Evolutionary conservation across 1,140 invertebrate genomes (phyloP), one percentile per base, ranked within the genome.

Genomic region (Popillia japonica): DNA sequence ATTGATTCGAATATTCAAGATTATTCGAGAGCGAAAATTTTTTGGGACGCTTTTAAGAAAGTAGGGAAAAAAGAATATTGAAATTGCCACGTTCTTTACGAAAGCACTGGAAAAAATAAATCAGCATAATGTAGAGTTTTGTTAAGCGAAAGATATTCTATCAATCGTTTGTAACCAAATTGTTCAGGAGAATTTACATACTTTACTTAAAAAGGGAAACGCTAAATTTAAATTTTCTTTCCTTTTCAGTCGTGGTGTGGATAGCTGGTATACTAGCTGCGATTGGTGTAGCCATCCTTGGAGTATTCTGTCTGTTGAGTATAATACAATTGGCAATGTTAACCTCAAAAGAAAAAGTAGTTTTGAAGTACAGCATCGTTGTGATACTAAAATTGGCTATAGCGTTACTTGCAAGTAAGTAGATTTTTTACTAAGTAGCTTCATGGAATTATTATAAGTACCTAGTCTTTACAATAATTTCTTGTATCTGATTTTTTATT

Each of bases 311-410:
- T 84, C 87, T 94, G 64, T 86, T 95, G 55, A 93, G 93, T 22
- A 90, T 96, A 76, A 88, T 96, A 40, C 94, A 96, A 86, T 88
- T 96, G 68, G 93, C 94, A 55, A 96, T 96, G 94, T 91, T 95
- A 80, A 93, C 92, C 44, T 94, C 93, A 55, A 93, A 92, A 84
- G 94, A 95, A 85, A 91, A 92, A 83, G 92, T 95, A 34, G 90
- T 93, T 55, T 87, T 95, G 83, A 91, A 92, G 80, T 96, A 95
- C 86, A 92, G 90, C 72, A 88, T 91, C 72, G 90, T 92, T 11
- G 90, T 96, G 68, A 92, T 94, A 85, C 87, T 91, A 80, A 96
- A 96, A 88, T 88, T 96, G 64, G 91, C 93, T 20, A 86, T 95
- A 75, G 91, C 93, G 9, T 88, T 95, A 42, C 84, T 95, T 81